A percentile compares a stretch with the other conserved stretches of the same genome.
Conservation (phyloP, 2,888 invertebrate genomes). For the Petrolisthes manimaculis region DNA sequence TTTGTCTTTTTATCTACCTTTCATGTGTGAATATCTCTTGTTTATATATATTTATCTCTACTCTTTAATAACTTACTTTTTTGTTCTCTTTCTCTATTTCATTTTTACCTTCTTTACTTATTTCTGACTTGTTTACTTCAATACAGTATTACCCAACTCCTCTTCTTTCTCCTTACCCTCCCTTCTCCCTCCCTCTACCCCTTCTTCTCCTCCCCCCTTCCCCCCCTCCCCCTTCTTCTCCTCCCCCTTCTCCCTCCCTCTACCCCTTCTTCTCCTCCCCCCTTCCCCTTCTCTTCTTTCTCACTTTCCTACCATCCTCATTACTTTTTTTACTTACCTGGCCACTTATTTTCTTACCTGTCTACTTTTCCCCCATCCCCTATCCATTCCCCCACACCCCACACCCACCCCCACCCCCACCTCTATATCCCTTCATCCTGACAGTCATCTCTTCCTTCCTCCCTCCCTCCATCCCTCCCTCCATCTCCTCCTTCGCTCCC, state of each 20-base stretch:
- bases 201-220: neutral
- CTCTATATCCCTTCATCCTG: neutral
- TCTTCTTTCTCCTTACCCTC: neutral
- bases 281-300: neutral
- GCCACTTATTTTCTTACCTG: neutral
- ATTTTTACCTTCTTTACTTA: neutral
- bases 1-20: neutral
- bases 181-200: constrained; percentile 1
- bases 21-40: neutral
- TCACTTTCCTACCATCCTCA: neutral
- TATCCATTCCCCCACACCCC: too few species aligned
- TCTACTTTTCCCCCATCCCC: neutral
- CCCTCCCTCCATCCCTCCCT: neutral
- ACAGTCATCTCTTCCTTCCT: neutral
- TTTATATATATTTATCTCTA: too few species aligned
- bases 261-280: neutral
- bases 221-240: neutral
- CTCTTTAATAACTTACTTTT: too few species aligned
- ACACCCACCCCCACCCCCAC: neutral
- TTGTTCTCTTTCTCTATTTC: neutral
- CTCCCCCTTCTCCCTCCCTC: neutral
- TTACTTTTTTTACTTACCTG: neutral
- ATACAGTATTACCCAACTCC: neutral
- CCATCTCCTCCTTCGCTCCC: neutral
- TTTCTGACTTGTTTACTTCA: neutral